Evolutionary conservation across 2,888 invertebrate species (phyloP).

Genomic region (Leucania comma): DNA sequence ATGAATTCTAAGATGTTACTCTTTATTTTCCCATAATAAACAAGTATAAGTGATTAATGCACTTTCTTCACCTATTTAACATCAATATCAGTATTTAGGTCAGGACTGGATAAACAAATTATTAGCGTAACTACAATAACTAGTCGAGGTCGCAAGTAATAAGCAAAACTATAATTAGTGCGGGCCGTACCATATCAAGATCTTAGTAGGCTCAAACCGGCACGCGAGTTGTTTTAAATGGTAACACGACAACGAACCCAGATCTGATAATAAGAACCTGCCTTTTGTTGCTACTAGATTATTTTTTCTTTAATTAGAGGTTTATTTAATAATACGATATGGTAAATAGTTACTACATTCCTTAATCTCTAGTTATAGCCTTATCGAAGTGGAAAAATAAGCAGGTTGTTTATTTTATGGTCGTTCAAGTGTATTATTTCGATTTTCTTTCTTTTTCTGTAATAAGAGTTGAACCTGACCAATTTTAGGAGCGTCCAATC

Average conservation of each 20-base stretch:
- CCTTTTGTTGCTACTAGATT: conserved; percentile 74
- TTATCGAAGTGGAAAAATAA: conserved; percentile 55
- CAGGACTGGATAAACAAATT: conserved; percentile 60
- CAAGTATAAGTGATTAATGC: background rate
- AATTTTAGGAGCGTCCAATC: conserved; percentile 37
- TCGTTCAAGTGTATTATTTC: conserved; percentile 20
- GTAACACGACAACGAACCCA: conserved; percentile 82
- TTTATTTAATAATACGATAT: conserved; percentile 65
- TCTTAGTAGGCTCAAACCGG: conserved; percentile 72
- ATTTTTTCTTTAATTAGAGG: conserved; percentile 67
- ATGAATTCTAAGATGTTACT: too few species aligned
- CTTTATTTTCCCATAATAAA: too few species aligned
- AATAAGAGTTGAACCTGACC: conserved; percentile 21
- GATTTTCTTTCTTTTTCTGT: conserved; percentile 10
- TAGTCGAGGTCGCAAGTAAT: conserved; percentile 73
- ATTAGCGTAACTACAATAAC: conserved; percentile 63
- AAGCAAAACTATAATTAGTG: conserved; percentile 86
- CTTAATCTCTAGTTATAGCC: conserved; percentile 51
- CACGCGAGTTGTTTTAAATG: conserved; percentile 84
- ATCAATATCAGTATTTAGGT: conserved; percentile 47
- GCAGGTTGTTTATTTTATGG: conserved; percentile 33
- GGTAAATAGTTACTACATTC: conserved; percentile 54
- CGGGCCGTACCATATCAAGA: conserved; percentile 83
- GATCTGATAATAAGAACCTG: conserved; percentile 77
- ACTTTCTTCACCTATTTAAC: background rate